These are phyloP conservation scores for cattle (Bos taurus) DNA, from an alignment of 2,113 vertebrate species.

Conservation along the genomic window DNA sequence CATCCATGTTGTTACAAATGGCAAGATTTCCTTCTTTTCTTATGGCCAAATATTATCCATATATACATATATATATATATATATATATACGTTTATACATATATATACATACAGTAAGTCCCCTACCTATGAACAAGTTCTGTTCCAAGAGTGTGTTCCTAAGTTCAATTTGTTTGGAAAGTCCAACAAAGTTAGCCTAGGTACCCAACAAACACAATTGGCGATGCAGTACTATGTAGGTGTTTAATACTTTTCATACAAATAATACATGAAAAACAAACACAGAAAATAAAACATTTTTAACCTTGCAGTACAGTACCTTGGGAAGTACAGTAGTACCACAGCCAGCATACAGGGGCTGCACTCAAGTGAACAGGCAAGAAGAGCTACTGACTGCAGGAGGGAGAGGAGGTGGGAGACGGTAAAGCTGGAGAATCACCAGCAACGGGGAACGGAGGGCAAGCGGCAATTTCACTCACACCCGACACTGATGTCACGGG, in stretches of 20 bases:
- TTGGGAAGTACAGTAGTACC: background rate
- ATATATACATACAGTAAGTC: background rate
- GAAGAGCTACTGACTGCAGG: background rate
- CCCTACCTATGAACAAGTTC: background rate
- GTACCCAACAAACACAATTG: background rate
- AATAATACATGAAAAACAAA: background rate
- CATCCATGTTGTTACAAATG: background rate
- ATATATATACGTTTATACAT: background rate
- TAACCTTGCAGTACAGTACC: background rate
- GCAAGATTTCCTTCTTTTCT: background rate
- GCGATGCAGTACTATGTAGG: background rate
- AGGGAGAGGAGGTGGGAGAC: background rate
- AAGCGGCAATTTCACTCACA: background rate
- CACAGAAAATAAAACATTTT: background rate
- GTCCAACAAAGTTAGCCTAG: background rate
- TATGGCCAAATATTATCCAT: background rate
- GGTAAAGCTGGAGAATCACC: background rate
- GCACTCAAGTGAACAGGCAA: background rate
- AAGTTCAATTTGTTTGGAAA: background rate
- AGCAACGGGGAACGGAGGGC: background rate
- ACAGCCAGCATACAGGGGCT: background rate
- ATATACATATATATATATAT: background rate
- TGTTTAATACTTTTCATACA: background rate
- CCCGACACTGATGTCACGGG: background rate
- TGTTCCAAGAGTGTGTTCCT: fast-evolving